phyloP scores from a whole-genome alignment of 2,797 vertebrate genomes.

The Clarias laeviceps region DNA sequence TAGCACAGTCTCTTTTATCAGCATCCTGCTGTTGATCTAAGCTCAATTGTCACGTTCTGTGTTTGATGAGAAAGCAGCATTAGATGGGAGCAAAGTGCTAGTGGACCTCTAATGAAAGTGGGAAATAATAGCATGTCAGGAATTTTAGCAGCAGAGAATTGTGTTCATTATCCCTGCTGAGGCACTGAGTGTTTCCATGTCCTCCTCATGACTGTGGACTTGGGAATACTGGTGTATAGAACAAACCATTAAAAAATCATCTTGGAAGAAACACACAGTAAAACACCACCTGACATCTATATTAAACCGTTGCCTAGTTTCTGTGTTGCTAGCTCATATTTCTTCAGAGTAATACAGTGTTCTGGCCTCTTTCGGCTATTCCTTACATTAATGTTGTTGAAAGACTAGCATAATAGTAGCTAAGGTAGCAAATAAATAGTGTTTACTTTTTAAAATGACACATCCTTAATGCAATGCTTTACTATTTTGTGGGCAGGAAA shows the following conservation, averaged over 20 bases:
- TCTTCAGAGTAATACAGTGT: background rate
- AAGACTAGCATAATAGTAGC: background rate
- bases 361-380: background rate
- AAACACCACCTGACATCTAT: background rate
- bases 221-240: background rate
- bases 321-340: background rate
- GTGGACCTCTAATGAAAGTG: conserved; percentile 33
- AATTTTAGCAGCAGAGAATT: conserved; percentile 35
- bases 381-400: background rate
- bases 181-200: conserved; percentile 24
- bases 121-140: conserved; percentile 20
- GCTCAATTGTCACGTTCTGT: conserved; percentile 10
- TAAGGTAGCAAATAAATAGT: background rate
- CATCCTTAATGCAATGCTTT: background rate
- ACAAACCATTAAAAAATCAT: background rate
- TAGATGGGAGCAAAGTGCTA: conserved; percentile 8
- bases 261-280: background rate
- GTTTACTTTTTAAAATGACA: background rate
- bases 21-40: background rate
- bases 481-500: background rate
- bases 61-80: conserved; percentile 14
- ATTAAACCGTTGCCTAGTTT: conserved; percentile 16
- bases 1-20: background rate
- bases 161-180: conserved; percentile 7
- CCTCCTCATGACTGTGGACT: conserved; percentile 17